Evolutionary conservation across 2,888 invertebrate species (phyloP), one percentile per base, ranked within the genome.

Genomic region (Troilus luridus): DNA sequence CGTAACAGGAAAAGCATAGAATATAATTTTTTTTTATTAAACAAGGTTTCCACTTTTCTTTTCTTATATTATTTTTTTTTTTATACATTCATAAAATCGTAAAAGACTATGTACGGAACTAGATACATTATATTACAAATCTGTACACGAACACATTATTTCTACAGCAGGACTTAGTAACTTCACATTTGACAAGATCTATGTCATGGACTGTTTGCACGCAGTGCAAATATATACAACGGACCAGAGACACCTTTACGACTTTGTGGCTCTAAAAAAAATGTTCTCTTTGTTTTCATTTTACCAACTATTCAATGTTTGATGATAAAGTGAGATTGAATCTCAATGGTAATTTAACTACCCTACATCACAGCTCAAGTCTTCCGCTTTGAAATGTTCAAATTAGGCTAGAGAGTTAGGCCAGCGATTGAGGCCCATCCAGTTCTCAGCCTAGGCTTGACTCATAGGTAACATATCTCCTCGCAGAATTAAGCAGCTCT

Each of bases 91-190:
- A 41, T 64, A 67, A 88, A 67, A 89, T n/a, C 56, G 27, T 89
- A 89, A 21, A 89, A 67, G 62, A 64, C 54, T 88, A 60, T 88
- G 11, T 77, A 72, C 24, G 64, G 67, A 90, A 58, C 67, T 90
- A 90, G 58, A 90, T 77, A 90, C 90, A 90, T 67, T 90, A 90
- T 90, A 77, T 58, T 90, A 90, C 90, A 90, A 90, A 90, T 90
- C 72, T 90, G 90, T 90, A 90, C 90, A 90, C 56, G 64, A 90
- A 90, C 89, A 90, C 62, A 77, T 17, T 77, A 77, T 90, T 90
- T 90, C 90, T 90, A 90, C 90, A 90, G 85, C 27, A 67, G 90
- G 90, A 90, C 90, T 72, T 77, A 90, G 90, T 90, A 90, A 90
- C 90, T 90, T 90, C 27, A 58, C 72, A 19, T 58, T 72, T 90